Evolutionary conservation across 2,888 invertebrate genomes (phyloP), one percentile per base, ranked within the genome.

Genomic region (Suillia variegata): DNA sequence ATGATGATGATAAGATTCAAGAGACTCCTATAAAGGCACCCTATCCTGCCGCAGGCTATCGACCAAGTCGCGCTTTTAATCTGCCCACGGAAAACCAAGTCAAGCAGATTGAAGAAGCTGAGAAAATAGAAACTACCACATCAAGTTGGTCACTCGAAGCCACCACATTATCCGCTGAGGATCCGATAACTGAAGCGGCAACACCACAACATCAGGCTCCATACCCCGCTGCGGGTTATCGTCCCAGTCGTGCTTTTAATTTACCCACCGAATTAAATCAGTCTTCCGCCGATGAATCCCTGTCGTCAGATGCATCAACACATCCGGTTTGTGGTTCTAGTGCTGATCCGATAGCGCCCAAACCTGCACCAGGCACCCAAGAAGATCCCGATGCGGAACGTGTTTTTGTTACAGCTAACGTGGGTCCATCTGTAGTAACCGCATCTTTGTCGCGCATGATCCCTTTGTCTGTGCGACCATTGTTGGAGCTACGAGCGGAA

Each of bases 271-370:
- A 54, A 22, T 24, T 2, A 20, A 2, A 18, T 4, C 10, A 3
- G 18, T 15, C 10, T 2, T 24, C 8, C 24, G 15, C 12, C 31
- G 24, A 22, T 15, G 2, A 12, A 5, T 6, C 24, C 22, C 8
- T 15, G 24, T 13, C 22, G 8, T 4, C 24, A 8, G 15, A 24
- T 24, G 77, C 77, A 47, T 67, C 70, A 15, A 68, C 73, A 24
- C 69, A 78, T 69, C 79, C 77, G 0, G 64, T 67, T 3, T 78
- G 77, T 20, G 79, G 77, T 4, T 71, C 72, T 3, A 78, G 75
- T 61, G 75, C 72, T 2, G 67, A 78, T 62, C 79, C 79, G 3
- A 49, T 78, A 24, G 69, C 68, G 51, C 79, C 79, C 38, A 75
- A 70, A 4, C 79, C 79, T 1, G 66, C 70, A 26, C 68, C 73